These are phyloP conservation scores for Tamias sibiricus DNA, from an alignment of 2,113 vertebrate genomes.

Conservation along the genomic window DNA sequence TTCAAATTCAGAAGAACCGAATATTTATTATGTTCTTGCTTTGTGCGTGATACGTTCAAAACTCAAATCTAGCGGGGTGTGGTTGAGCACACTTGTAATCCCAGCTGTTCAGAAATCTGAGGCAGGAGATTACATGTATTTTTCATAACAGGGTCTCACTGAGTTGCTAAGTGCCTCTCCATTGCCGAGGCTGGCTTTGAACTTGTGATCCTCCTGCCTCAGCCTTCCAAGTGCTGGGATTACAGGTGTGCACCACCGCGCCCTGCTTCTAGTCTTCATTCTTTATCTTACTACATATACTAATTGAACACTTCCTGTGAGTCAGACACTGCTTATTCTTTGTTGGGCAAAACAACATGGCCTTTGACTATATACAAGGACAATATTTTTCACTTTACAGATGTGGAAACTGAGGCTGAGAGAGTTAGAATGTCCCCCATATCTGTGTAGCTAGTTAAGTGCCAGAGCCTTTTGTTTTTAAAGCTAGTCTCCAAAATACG, in stretches of 20 bases:
- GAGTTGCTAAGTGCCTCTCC: too few relatives aligned
- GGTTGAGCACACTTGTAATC: too few relatives aligned
- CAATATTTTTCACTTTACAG: constrained; percentile 37
- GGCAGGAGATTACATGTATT: too few relatives aligned
- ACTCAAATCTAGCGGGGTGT: not conserved
- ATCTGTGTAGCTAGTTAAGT: not conserved
- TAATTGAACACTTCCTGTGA: not conserved
- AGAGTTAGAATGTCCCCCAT: not conserved
- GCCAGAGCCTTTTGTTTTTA: not conserved
- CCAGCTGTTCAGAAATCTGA: too few relatives aligned
- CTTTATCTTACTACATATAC: not conserved
- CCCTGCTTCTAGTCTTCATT: not conserved
- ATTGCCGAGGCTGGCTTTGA: too few relatives aligned
- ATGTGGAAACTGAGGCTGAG: not conserved
- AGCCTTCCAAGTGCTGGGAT: too few relatives aligned
- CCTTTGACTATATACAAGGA: not conserved
- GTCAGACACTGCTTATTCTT: not conserved
- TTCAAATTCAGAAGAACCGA: not conserved
- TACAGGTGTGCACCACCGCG: too few relatives aligned
- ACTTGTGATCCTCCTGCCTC: too few relatives aligned
- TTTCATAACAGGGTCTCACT: too few relatives aligned
- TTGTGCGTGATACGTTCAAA: not conserved
- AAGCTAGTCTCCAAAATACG: not conserved
- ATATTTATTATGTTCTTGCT: constrained; percentile 11
- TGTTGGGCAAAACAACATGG: not conserved